Evolutionary conservation across 2,888 invertebrate genomes (phyloP), one percentile per base, ranked within the genome.

Genomic region (Trichopoda pennipes): DNA sequence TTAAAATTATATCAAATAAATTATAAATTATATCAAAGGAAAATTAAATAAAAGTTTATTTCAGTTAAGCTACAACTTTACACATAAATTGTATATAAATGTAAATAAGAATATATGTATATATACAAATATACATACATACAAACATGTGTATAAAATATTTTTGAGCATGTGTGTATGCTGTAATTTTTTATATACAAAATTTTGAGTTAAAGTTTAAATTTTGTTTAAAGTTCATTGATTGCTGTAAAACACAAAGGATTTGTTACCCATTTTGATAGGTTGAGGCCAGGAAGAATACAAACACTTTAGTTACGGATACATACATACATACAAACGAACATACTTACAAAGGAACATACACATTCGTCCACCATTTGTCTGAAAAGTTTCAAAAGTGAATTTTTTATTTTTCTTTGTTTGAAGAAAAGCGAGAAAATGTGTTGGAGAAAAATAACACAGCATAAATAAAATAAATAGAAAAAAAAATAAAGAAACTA

Each of bases 191-290:
- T n/a, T 51, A 19, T 14, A 1, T 69, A 19, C 17, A 58, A 16
- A 19, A 0, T 4, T 55, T 49, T 17, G 35, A 55, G 38, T 4
- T 23, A 73, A 68, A 55, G 35, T 66, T 42, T 28, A 60, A 79
- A 55, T 55, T 79, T 55, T 21, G 70, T 72, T 75, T 75, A 72
- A 73, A 77, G 81, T 77, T 81, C 81, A 74, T 79, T 79, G 79
- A 81, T 75, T 72, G 42, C 21, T n/a, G 44, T 49, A 19, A 49
- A 19, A 66, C 66, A 64, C 75, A 70, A 80, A 58, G 72, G 28
- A 77, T 51, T 55, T 72, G 60, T n/a, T 44, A 44, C 64, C 58
- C 49, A 38, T 38, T 72, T 68, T 42, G 53, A 66, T 68, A 61
- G 68, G 75, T 69, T 75, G 70, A 64, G 72, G 21, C 42, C 47